A percentile compares a stretch with the other conserved stretches of the same genome.
Conservation (phyloP, 2,113 vertebrate species). For the Lamprotornis superbus region DNA sequence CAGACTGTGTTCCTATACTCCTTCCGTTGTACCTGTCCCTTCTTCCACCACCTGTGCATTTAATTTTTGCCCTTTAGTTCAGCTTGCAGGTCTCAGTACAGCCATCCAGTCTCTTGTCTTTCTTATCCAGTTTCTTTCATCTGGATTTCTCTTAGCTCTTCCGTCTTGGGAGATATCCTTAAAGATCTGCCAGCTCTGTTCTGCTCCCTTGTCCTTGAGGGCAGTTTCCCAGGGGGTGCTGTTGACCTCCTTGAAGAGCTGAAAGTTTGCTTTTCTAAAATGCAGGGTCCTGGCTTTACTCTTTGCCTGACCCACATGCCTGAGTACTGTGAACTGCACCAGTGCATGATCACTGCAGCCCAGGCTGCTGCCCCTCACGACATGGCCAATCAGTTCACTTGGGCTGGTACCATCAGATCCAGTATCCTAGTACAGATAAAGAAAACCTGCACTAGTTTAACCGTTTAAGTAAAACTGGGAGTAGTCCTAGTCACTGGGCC, state of each 20-base stretch:
- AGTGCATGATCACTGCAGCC: neutral
- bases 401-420: neutral
- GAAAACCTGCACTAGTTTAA: neutral
- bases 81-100: neutral
- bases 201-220: neutral
- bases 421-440: neutral
- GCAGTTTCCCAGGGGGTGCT: neutral
- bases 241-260: neutral
- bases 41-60: neutral
- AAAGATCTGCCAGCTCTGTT: neutral
- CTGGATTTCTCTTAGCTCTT: neutral
- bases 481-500: neutral
- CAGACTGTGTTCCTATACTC: neutral
- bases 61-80: neutral
- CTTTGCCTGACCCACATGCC: neutral
- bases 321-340: neutral
- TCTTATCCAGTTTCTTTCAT: neutral
- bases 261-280: neutral
- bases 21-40: neutral
- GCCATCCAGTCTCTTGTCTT: neutral
- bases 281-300: neutral
- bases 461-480: neutral
- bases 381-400: rapidly evolving
- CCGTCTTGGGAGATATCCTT: neutral
- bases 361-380: neutral